Base-by-base conservation (phyloP, 1,140 invertebrate genomes). In the Caenorhabditis latens region DNA sequence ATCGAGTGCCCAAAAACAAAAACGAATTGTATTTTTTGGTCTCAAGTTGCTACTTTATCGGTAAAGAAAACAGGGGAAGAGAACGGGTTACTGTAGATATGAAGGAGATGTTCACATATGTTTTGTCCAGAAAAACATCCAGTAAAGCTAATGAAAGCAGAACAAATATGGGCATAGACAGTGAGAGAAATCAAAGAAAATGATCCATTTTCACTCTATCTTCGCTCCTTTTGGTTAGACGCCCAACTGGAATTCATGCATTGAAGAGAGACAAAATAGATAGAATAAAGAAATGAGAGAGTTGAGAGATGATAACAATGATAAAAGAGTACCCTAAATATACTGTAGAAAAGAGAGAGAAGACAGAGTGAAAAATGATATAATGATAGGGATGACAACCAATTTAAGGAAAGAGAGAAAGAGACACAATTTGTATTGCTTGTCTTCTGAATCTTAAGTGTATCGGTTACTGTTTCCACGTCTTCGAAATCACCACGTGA, bases 201-300 rank as follows among this genome's bases (percentile, higher is more conserved):
- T n/a, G 16, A 58, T 58, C 57, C 57, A n/a, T n/a, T 16, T 53
- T 53, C 32, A 32, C 32, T 32, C 32, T 58, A 8, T n/a, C n/a
- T 21, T 58, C 57, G 16, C n/a, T 42, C 9, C 6, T 67, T 42
- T 71, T 71, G 65, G 65, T 71, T 71, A 71, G 65, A 46, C 65
- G 65, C 24, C 40, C 65, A 71, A 71, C 65, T 71, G 65, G 65
- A 71, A 71, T 71, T 71, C 40, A 71, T 71, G 21, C 65, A 48
- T 46, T 46, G 43, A 71, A 46, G 65, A 71, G 65, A 42, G 13
- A 42, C 7, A 58, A 21, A 71, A 71, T n/a, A 71, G 19, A 71
- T 43, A 71, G 13, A 71, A 46, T 48, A 1, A 19, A 21, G 19
- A 71, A 71, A n/a, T 43, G 16, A 46, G 65, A 71, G 65, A 19